Base-by-base conservation (phyloP, 2,888 invertebrate genomes). In the Drosophila dives region DNA sequence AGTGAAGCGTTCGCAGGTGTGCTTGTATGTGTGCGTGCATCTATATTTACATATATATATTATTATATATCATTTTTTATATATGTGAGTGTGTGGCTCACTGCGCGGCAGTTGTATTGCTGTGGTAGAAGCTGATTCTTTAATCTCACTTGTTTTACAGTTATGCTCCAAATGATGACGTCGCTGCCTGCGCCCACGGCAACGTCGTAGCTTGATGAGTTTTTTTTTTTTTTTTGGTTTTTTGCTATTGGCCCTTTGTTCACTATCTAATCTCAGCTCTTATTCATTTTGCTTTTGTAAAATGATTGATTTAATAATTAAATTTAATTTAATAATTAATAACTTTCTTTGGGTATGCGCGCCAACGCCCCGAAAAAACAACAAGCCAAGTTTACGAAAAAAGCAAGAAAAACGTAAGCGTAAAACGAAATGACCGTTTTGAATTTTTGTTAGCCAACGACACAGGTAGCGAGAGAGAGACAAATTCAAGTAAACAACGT, bases 381-480 rank as follows among this genome's bases (percentile, higher is more conserved):
- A 65, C 62, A 60, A 78, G 68, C 73, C 63, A 65, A 64, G 65
- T 65, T 63, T 45, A 72, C 61, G 53, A 67, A 64, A 79, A 68
- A 68, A 62, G 40, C 61, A 69, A 81, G 69, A 80, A 90, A 84
- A 83, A 85, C 84, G 83, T 75, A 72, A 85, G 80, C 77, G 80
- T 77, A 77, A 45, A 23, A 88, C 67, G 65, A 90, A 90, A 90
- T 90, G 90, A 88, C 85, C 89, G 86, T 85, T 85, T 85, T 88
- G 83, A 80, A 88, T 85, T 80, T 65, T 64, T 45, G 45, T 45
- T 42, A 84, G 68, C 70, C 72, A 80, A 36, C 36, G 42, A 26
- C 67, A 32, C 78, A 87, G 79, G 79, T 82, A 82, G 59, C 45
- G 45, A 45, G 23, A 45, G 12, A 67, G 62, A 58, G 67, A 26